Evolutionary conservation across 2,888 invertebrate species (phyloP).

Genomic region (Amitus sp.): DNA sequence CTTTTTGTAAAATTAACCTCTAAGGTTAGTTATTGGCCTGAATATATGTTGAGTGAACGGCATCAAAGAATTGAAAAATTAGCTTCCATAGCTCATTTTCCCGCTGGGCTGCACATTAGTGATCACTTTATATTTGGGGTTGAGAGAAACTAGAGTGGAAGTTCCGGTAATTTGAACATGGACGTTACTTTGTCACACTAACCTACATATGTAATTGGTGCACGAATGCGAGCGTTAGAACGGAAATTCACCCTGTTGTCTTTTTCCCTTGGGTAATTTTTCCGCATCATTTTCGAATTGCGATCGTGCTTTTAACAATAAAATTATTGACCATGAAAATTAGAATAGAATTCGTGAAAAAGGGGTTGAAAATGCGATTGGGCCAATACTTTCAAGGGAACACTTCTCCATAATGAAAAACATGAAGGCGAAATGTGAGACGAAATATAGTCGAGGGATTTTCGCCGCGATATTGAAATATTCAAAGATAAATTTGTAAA

Average conservation of each 20-base stretch:
- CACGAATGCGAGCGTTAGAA: background rate
- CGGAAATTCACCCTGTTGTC: no score
- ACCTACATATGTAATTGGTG: slow-evolving; percentile 18
- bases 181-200: slow-evolving; percentile 30
- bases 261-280: no score
- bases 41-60: slow-evolving; percentile 42
- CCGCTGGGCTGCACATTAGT: slow-evolving; percentile 55
- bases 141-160: slow-evolving; percentile 36
- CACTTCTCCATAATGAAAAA: no score
- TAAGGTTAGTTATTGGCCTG: slow-evolving; percentile 59
- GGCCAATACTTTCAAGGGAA: no score
- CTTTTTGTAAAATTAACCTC: slow-evolving; percentile 53
- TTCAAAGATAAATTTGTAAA: background rate
- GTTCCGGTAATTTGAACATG: slow-evolving; percentile 15
- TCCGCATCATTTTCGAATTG: no score
- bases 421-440: no score
- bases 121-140: slow-evolving; percentile 40
- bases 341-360: no score
- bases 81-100: slow-evolving; percentile 61
- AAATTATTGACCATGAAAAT: no score
- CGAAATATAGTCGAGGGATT: no score
- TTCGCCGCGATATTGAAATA: background rate
- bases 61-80: slow-evolving; percentile 61
- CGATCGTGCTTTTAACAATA: no score
- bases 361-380: no score